Evolutionary conservation across 2,113 vertebrate genomes (phyloP).

Genomic region (Rana temporaria): DNA sequence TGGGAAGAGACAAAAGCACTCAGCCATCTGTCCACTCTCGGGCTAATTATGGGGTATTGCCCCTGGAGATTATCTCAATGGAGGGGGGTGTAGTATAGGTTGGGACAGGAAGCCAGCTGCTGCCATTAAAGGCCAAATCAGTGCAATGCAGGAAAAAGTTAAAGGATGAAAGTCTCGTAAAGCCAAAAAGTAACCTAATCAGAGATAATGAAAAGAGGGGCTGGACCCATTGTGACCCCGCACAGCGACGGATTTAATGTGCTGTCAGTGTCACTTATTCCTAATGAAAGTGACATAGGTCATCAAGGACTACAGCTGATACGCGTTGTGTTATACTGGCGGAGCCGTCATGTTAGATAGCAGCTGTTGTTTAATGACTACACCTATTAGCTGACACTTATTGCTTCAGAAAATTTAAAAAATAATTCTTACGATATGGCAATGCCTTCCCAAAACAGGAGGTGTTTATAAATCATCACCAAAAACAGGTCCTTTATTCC

Average conservation of each 20-base stretch:
- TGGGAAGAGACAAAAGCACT: constrained; percentile 41
- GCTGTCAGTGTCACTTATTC: constrained; percentile 9
- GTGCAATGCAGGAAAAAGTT: constrained; percentile 34
- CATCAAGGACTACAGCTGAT: neutral
- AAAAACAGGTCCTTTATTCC: no score
- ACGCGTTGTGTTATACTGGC: no score
- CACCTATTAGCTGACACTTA: no score
- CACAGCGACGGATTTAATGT: constrained; percentile 31
- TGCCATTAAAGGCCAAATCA: constrained; percentile 38
- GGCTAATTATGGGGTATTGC: constrained; percentile 56
- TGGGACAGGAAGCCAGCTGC: constrained; percentile 44
- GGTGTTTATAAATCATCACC: no score
- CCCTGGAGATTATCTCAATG: constrained; percentile 45
- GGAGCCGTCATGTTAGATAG: no score
- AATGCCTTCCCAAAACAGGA: no score
- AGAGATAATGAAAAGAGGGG: constrained; percentile 5
- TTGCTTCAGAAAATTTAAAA: no score
- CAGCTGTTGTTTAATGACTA: no score
- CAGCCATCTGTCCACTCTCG: constrained; percentile 50
- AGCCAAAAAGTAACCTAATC: constrained; percentile 42
- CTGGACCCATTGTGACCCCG: constrained; percentile 17
- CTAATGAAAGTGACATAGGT: constrained; percentile 35
- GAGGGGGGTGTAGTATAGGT: neutral
- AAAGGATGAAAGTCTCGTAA: constrained; percentile 26
- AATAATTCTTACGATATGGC: no score